Evolutionary conservation across 1,140 invertebrate genomes (phyloP).

Genomic region (Mercenaria mercenaria): DNA sequence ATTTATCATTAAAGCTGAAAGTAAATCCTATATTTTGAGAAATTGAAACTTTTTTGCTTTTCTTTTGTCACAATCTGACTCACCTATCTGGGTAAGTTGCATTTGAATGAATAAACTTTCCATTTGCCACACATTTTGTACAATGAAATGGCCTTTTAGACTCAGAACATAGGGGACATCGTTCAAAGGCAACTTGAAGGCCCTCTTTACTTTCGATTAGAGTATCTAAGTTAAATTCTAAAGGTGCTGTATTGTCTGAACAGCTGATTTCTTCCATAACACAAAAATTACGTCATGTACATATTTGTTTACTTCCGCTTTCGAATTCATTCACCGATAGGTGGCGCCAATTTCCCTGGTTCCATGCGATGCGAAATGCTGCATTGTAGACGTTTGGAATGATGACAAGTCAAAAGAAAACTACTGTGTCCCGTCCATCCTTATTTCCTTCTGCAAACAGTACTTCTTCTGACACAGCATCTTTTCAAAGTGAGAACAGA

Average conservation of each 20-base stretch:
- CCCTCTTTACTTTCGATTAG: constrained; percentile 62
- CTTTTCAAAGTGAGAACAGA: neutral
- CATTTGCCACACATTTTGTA: constrained; percentile 64
- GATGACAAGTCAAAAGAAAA: too few species aligned
- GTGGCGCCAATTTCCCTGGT: constrained; percentile 30
- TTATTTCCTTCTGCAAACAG: neutral
- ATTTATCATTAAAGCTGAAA: too few species aligned
- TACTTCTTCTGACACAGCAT: neutral
- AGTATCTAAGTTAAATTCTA: constrained; percentile 37
- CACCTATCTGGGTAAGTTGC: constrained; percentile 65
- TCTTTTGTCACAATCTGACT: neutral
- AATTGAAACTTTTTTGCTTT: too few species aligned
- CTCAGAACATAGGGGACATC: constrained; percentile 72
- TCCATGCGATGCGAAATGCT: too few species aligned
- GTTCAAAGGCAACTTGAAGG: constrained; percentile 71
- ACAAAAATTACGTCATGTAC: constrained; percentile 66
- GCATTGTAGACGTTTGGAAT: too few species aligned
- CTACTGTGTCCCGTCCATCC: neutral
- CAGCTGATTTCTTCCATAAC: constrained; percentile 68
- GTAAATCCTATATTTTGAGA: too few species aligned
- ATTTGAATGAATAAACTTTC: constrained; percentile 68
- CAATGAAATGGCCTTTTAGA: constrained; percentile 74
- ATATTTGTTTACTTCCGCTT: constrained; percentile 67
- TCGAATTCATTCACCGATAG: neutral
- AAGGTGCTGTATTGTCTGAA: constrained; percentile 45